Evolutionary conservation across 2,888 invertebrate species (phyloP), one percentile per base, ranked within the genome.

Genomic region (Rhamnusium bicolor): DNA sequence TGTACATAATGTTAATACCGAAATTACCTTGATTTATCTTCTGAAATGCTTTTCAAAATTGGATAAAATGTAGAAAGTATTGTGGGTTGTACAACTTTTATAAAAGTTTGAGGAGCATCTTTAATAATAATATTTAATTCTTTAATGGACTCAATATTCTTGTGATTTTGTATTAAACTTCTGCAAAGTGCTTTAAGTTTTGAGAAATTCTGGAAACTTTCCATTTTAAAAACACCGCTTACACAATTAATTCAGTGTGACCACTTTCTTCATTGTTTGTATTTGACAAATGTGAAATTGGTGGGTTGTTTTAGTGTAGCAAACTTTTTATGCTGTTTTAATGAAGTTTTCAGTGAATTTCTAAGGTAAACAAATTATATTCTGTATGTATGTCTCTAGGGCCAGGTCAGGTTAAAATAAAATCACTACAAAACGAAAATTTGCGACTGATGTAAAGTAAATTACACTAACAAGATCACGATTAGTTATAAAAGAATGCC

Each of bases 41-140:
- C 78, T 8, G 83, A 78, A 69, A 83, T 73, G 51, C 29, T 73
- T 73, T 81, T 82, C 29, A 84, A 72, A 69, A 82, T 80, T 27
- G 82, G 81, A 80, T 80, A 84, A 73, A 83, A 80, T 53, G 79
- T 74, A 2, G 82, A 75, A 12, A 85, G 75, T 21, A 84, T 73
- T 12, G 74, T 69, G 6, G 77, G 76, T 49, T 81, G 79, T 6
- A 80, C 73, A 19, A 72, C 74, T 75, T 76, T 78, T 24, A 84
- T 75, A 75, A 83, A 78, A 18, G 72, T 69, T 5, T 77, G 61
- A 46, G 79, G 72, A 8, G 78, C 71, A 47, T 66, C 54, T n/a
- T 65, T 19, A 19, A 84, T 62, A 19, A 78, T 46, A 6, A 24
- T 24, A 49, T 80, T 75, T 53, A 84, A 32, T 60, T 80, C 76